Conservation (phyloP, 2,797 vertebrate genomes). For the Malacoraja senta region DNA sequence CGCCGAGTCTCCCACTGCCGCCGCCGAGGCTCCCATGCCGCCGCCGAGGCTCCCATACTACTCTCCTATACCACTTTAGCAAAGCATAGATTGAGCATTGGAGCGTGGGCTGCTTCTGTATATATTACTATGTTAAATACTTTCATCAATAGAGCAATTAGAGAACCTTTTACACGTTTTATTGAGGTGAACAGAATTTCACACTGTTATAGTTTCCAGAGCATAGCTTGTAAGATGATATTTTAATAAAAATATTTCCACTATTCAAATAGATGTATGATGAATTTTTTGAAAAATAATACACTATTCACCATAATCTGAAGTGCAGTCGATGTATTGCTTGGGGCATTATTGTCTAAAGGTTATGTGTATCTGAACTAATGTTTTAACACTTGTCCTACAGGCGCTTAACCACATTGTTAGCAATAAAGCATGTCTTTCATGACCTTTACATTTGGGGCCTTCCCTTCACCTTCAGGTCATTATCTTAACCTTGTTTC, state of each 20-base stretch:
- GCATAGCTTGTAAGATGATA: neutral
- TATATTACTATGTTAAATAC: neutral
- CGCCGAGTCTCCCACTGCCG: too few species aligned
- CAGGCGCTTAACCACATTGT: slow-evolving; percentile 31
- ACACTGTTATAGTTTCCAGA: neutral
- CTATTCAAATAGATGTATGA: neutral
- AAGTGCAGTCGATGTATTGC: slow-evolving; percentile 19
- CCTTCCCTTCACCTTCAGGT: slow-evolving; percentile 8
- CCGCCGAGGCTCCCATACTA: too few species aligned
- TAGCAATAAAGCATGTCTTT: slow-evolving; percentile 36
- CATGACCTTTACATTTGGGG: slow-evolving; percentile 33
- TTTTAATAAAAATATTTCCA: neutral
- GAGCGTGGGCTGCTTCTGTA: neutral
- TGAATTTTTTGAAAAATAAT: slow-evolving; percentile 16
- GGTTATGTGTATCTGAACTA: slow-evolving; percentile 21
- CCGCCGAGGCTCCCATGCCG: too few species aligned
- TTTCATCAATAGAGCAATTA: neutral
- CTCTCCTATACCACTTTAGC: too few species aligned
- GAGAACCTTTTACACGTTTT: neutral
- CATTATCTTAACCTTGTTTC: slow-evolving; percentile 35
- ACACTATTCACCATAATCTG: neutral
- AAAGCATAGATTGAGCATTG: neutral
- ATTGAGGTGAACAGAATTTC: neutral
- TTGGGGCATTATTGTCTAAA: slow-evolving; percentile 34
- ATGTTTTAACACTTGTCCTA: slow-evolving; percentile 39